Evolutionary conservation across 2,113 vertebrate genomes (phyloP).

Genomic region (Nothoprocta perdicaria): DNA sequence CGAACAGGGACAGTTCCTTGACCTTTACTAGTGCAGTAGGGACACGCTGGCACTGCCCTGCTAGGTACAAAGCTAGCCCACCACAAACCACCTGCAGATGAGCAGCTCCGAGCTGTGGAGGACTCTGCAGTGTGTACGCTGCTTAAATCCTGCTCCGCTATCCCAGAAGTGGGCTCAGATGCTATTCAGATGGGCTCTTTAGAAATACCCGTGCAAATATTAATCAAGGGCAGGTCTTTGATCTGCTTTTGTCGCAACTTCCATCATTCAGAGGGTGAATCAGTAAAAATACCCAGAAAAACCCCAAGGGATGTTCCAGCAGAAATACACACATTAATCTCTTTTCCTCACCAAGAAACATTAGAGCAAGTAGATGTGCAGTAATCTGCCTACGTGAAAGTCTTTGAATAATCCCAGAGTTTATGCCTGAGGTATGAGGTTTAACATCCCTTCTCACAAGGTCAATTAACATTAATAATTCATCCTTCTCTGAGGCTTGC

Average conservation of each 20-base stretch:
- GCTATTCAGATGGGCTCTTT: not conserved
- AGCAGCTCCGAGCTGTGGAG: not conserved
- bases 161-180: not conserved
- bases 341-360: conserved; percentile 12
- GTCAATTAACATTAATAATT: conserved; percentile 67
- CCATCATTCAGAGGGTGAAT: conserved; percentile 15
- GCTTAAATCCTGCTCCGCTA: not conserved
- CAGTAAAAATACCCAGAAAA: conserved; percentile 17
- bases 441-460: conserved; percentile 39
- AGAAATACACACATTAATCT: conserved; percentile 19
- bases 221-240: conserved; percentile 14
- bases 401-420: conserved; percentile 48
- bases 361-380: conserved; percentile 40
- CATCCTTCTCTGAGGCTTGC: conserved; percentile 40
- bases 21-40: not conserved
- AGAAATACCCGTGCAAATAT: not conserved
- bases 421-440: conserved; percentile 47
- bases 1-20: not conserved
- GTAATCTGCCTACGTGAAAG: conserved; percentile 47
- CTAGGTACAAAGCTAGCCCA: not conserved
- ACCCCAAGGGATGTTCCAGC: not conserved
- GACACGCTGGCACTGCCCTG: not conserved
- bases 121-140: not conserved
- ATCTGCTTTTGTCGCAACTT: conserved; percentile 21
- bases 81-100: not conserved